phyloP scores from a whole-genome alignment of 2,797 vertebrate species.

The Sciurus vulgaris region DNA sequence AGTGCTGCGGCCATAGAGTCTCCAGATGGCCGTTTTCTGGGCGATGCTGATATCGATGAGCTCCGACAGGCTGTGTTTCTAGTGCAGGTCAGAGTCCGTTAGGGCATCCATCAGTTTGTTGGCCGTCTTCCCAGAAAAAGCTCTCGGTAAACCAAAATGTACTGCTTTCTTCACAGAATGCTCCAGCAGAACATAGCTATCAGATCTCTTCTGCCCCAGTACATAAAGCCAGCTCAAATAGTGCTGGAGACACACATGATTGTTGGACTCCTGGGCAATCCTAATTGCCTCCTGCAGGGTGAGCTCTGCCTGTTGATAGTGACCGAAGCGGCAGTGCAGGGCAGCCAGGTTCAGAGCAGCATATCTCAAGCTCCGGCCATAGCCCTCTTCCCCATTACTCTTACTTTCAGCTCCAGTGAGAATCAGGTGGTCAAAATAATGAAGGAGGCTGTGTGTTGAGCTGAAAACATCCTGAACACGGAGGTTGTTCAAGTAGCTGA shows the following conservation, averaged over 20 bases:
- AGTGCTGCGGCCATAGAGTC: conserved; percentile 97
- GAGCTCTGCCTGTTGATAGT: conserved; percentile 97
- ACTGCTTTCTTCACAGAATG: conserved; percentile 98
- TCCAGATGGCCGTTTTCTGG: conserved; percentile 99
- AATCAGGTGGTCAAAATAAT: conserved; percentile 98
- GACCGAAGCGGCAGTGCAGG: conserved; percentile 97
- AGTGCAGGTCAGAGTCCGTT: conserved; percentile 97
- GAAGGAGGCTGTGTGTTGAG: conserved; percentile 96
- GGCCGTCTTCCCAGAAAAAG: conserved; percentile 95
- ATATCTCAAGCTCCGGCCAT: conserved; percentile 95
- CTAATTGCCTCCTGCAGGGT: conserved; percentile 98
- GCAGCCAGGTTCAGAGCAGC: conserved; percentile 97
- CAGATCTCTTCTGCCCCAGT: conserved; percentile 96
- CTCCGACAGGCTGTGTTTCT: conserved; percentile 98
- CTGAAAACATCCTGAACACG: conserved; percentile 98
- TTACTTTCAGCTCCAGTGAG: conserved; percentile 97
- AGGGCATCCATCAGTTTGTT: conserved; percentile 97
- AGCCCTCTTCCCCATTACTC: conserved; percentile 98
- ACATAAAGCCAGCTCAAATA: conserved; percentile 99
- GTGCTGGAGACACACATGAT: conserved; percentile 98
- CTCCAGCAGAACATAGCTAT: conserved; percentile 95
- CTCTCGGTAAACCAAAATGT: conserved; percentile 96
- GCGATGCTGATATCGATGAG: conserved; percentile 98
- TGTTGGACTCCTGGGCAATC: conserved; percentile 98
- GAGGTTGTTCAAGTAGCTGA: conserved; percentile 98